Evolutionary conservation across 2,888 invertebrate species (phyloP).

Genomic region (Lysandra bellargus): DNA sequence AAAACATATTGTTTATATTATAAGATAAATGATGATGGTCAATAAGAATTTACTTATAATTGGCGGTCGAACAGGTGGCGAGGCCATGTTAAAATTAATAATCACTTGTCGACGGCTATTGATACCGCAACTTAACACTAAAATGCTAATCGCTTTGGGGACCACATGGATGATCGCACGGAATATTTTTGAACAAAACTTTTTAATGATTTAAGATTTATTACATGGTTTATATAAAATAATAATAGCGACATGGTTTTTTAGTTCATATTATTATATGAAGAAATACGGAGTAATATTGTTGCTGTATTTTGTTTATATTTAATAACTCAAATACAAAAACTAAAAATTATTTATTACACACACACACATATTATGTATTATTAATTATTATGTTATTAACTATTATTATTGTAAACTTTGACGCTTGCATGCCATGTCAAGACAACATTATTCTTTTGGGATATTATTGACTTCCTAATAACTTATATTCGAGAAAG

Average conservation of each 20-base stretch:
- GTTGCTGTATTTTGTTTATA: no score
- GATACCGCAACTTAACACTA: conserved; percentile 9
- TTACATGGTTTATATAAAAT: no score
- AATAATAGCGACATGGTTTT: no score
- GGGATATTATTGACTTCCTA: neutral
- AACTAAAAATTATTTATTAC: no score
- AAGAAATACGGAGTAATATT: no score
- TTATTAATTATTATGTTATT: no score
- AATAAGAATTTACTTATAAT: conserved; percentile 20
- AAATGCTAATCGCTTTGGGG: neutral
- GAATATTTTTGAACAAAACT: neutral
- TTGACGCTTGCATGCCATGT: neutral
- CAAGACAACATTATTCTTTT: neutral
- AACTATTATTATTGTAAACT: no score
- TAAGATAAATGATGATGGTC: conserved; percentile 6
- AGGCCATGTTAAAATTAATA: conserved; percentile 18
- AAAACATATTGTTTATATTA: neutral
- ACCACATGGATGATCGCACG: neutral
- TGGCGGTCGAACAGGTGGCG: neutral
- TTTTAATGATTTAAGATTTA: neutral
- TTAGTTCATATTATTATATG: no score
- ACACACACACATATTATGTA: no score
- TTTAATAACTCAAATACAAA: no score
- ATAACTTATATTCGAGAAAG: neutral
- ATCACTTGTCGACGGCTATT: conserved; percentile 10